Base-by-base conservation (phyloP, 2,797 vertebrate genomes). In the Platyrinchus mystaceus region DNA sequence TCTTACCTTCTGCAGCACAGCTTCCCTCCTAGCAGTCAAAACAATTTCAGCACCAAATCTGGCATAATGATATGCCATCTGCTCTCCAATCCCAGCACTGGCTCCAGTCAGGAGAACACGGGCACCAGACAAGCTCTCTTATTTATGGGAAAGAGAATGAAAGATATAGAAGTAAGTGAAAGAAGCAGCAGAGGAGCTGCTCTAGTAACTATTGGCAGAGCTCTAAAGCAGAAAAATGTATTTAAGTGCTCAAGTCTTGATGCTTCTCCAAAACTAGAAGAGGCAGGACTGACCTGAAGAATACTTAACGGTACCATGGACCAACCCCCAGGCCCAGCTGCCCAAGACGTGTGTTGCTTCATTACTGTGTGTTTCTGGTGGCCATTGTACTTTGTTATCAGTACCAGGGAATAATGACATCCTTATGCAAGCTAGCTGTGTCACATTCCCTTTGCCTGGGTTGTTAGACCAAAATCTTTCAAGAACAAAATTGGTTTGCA, bases 21-120 rank as follows among this genome's bases (percentile, higher is more conserved):
- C 88, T 87, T 98, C 96, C 17, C 98, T 97, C 82, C 97, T 97
- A 68, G 97, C 97, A 27, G 98, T 98, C 96, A 98, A 93, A 84
- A 98, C 97, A 59, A 98, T 96, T 89, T 98, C 97, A 90, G 98
- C 98, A 70, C 97, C 96, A 60, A 97, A 97, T 70, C 95, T 96
- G 69, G 98, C 94, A 32, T 97, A 98, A 91, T 98, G 98, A 80
- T 98, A 98, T 9, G 98, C 98, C 97, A 99, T 98, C 97, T 99
- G 98, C 95, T 98, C 98, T 58, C 98, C 97, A 23, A 98, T 98
- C 52, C 98, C 98, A 73, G 97, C 96, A 64, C 97, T 98, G 97
- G 98, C 98, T 89, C 98, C 98, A 13, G 96, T 98, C 95, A 98
- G 88, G 43, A 98, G 96, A 53, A 98, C 98, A 14, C 97, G 96